Percentiles rank a stretch among this genome's conserved stretches.
Conservation (phyloP, 2,888 invertebrate genomes). For the Drosophila anomalipes region DNA sequence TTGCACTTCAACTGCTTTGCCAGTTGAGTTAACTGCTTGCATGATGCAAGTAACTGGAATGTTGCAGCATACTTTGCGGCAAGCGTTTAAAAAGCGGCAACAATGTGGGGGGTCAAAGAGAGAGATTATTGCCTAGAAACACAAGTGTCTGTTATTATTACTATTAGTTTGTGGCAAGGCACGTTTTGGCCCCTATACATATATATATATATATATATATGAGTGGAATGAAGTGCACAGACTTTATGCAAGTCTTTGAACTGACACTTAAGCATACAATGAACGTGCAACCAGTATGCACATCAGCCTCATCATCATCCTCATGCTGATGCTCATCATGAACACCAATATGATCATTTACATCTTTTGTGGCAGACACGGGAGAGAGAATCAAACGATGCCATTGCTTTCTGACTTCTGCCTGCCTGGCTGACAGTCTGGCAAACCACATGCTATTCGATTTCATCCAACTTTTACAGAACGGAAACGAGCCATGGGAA, state of each 20-base stretch:
- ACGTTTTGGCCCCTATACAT: conserved; percentile 49
- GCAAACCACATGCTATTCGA: conserved; percentile 30
- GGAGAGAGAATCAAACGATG: conserved; percentile 33
- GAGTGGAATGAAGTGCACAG: conserved; percentile 31
- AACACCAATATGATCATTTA: conserved; percentile 28
- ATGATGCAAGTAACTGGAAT: conserved; percentile 41
- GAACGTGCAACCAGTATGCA: conserved; percentile 62
- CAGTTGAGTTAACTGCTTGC: conserved; percentile 33
- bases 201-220: neutral
- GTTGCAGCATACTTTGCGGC: conserved; percentile 69
- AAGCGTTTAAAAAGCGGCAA: conserved; percentile 22
- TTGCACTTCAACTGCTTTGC: neutral
- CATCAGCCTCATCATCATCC: conserved; percentile 30
- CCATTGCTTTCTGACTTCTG: conserved; percentile 37
- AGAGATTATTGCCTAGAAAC: conserved; percentile 33
- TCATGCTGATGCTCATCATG: conserved; percentile 26
- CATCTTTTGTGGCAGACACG: conserved; percentile 34
- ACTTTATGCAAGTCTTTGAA: conserved; percentile 37
- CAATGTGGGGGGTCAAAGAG: conserved; percentile 15
- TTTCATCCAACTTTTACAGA: conserved; percentile 57
- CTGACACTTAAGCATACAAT: conserved; percentile 70
- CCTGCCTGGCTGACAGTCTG: neutral
- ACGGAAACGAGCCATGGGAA: conserved; percentile 66
- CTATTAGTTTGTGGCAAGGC: conserved; percentile 50
- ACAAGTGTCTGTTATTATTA: conserved; percentile 56